These are phyloP conservation scores for Epinephelus malabaricus DNA, from an alignment of 2,797 vertebrate genomes.

Conservation along the genomic window DNA sequence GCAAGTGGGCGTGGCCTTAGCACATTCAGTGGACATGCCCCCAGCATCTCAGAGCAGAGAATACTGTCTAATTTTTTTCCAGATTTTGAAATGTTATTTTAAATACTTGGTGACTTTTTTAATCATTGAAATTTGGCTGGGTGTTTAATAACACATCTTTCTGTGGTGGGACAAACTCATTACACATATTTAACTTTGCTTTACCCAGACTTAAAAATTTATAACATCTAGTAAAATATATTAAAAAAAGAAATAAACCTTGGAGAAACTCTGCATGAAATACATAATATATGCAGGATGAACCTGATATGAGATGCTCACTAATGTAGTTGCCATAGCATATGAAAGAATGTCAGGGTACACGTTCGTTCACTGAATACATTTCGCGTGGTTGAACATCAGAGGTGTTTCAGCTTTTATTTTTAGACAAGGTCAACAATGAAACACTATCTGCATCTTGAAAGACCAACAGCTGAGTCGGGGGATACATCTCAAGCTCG, in stretches of 20 bases:
- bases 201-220: background rate
- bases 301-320: conserved; percentile 47
- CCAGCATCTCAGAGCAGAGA: too few species aligned
- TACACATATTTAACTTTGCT: too few species aligned
- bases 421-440: conserved; percentile 78
- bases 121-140: too few species aligned
- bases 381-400: conserved; percentile 71
- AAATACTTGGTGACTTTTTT: too few species aligned
- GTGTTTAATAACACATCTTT: too few species aligned
- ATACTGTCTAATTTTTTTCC: too few species aligned
- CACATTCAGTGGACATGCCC: too few species aligned
- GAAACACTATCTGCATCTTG: conserved; percentile 64
- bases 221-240: conserved; percentile 23
- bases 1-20: too few species aligned
- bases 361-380: conserved; percentile 54
- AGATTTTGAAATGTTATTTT: too few species aligned
- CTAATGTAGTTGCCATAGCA: conserved; percentile 56
- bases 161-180: too few species aligned
- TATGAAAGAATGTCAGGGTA: conserved; percentile 67
- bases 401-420: conserved; percentile 74
- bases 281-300: conserved; percentile 26
- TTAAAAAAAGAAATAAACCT: conserved; percentile 13
- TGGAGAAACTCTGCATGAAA: conserved; percentile 30
- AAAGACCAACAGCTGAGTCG: conserved; percentile 70
- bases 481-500: conserved; percentile 63